These are phyloP conservation scores for Sebastes nivosus DNA, from an alignment of 2,797 vertebrate genomes.

Conservation along the genomic window DNA sequence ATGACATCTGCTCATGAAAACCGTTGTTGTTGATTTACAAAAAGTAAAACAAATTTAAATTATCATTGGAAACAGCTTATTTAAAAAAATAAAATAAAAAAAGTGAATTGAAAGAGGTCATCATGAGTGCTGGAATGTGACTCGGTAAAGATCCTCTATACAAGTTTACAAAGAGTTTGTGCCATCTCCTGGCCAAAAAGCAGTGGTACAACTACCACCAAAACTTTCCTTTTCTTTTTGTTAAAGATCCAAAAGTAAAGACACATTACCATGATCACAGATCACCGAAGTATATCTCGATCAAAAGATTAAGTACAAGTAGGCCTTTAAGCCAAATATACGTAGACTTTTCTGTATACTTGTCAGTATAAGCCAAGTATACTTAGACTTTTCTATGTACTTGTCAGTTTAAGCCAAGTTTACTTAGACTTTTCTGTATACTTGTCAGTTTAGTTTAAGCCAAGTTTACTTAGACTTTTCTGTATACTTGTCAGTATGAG, in stretches of 20 bases:
- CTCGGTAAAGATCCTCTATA: neutral
- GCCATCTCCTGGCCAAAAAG: slow-evolving; percentile 49
- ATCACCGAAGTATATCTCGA: too few species aligned
- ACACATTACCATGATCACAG: neutral
- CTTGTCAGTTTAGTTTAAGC: too few species aligned
- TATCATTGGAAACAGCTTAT: neutral
- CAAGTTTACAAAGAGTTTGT: neutral
- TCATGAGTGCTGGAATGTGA: neutral
- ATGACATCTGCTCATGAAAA: neutral
- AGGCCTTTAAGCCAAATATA: too few species aligned
- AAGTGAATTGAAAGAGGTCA: neutral
- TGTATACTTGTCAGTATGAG: too few species aligned
- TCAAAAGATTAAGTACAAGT: too few species aligned
- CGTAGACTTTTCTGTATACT: too few species aligned
- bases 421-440: too few species aligned
- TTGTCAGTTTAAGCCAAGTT: too few species aligned
- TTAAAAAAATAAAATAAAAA: neutral
- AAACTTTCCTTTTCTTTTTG: neutral
- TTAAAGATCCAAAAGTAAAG: neutral
- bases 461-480: too few species aligned
- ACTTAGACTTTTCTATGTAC: too few species aligned
- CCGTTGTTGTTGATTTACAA: neutral
- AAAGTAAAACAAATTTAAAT: neutral
- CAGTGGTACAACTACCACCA: neutral
- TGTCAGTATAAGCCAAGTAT: too few species aligned